Evolutionary conservation across 2,888 invertebrate species (phyloP), one percentile per base, ranked within the genome.

Genomic region (Dasysyrphus tricinctus): DNA sequence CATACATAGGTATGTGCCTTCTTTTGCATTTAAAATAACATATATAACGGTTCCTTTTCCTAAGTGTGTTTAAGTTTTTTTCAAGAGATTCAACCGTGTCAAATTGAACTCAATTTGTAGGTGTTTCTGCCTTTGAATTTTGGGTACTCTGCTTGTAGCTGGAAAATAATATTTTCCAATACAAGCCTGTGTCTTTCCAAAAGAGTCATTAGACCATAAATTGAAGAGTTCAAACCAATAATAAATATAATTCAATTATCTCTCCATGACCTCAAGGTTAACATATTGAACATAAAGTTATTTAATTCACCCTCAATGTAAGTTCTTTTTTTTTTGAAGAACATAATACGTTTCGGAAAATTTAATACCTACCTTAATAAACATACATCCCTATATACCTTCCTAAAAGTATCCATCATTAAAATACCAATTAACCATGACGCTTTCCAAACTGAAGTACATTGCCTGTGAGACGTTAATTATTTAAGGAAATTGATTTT

Each of bases 401-500:
- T 32, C 12, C 19, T 5, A 11, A 57, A 57, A 32, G 44, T 47
- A 49, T 65, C 32, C 65, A 49, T 49, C 65, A 65, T 47, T 34
- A 34, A 67, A 67, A 49, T 24, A 37, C 19, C 49, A 67, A 67
- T 49, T 49, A 49, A 67, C 49, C 34, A 67, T 49, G 67, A 49
- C 49, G 49, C 49, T 49, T 14, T 19, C 37, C 19, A 37, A 67
- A 49, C 16, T 49, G 12, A 67, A 19, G 34, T 12, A 8, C 47
- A 9, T 44, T 44, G 37, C 34, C 49, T 19, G 37, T 12, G 57
- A 59, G 49, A 34, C 49, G 47, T 67, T 67, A 67, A 67, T 67
- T 67, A 67, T 67, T 67, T 67, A 14, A 67, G 67, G 67, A 67
- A 67, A 67, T 67, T 49, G 67, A 67, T 67, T 67, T 67, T 67